Conservation (phyloP, 2,888 invertebrate genomes). For the Euphydryas editha region DNA sequence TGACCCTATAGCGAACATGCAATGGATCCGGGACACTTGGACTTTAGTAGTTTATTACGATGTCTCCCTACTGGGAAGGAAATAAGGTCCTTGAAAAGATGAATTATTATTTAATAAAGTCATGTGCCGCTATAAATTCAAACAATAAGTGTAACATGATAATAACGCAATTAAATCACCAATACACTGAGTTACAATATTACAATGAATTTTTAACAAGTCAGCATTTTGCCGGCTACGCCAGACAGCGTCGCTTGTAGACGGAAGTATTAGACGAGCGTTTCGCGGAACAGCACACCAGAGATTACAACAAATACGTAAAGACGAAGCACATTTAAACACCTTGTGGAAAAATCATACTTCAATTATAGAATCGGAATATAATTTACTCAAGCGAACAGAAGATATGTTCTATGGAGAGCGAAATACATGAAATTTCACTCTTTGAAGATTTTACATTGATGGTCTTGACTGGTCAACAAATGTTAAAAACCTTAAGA, state of each 20-base stretch:
- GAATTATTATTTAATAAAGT: no score
- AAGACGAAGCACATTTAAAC: not conserved
- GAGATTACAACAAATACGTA: not conserved
- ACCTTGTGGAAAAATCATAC: not conserved
- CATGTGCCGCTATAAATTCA: no score
- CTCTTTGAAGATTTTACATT: not conserved
- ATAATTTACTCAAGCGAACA: not conserved
- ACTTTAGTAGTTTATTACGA: no score
- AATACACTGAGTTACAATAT: no score
- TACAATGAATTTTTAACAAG: no score
- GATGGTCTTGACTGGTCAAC: not conserved
- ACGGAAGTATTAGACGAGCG: not conserved
- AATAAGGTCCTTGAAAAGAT: no score
- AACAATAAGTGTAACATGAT: no score
- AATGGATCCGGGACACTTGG: not conserved
- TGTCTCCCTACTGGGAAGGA: no score
- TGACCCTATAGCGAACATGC: not conserved
- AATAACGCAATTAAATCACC: no score
- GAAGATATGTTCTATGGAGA: not conserved
- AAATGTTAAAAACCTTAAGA: constrained; percentile 6
- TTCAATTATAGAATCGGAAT: not conserved
- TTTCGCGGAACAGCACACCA: not conserved
- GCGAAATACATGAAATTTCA: not conserved
- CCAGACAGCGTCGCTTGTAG: not conserved
- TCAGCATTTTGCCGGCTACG: not conserved